These are phyloP conservation scores for Xiphorhynchus elegans DNA, from an alignment of 2,113 vertebrate species.

Conservation along the genomic window DNA sequence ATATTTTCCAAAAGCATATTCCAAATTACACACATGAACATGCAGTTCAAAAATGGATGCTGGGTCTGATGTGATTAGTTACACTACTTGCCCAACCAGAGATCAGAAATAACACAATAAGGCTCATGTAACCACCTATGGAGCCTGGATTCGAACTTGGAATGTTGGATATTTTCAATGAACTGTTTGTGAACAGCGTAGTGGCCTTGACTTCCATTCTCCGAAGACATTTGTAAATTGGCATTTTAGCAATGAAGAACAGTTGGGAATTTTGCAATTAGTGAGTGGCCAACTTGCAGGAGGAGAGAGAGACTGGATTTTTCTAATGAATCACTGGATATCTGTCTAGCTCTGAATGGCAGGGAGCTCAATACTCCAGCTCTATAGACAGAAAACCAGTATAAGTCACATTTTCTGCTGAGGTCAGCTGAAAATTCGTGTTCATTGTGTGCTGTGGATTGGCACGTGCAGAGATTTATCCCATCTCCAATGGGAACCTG, in stretches of 20 bases:
- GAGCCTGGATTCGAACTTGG: neutral
- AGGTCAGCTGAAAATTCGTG: constrained; percentile 23
- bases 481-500: neutral
- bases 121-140: neutral
- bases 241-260: neutral
- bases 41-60: constrained; percentile 35
- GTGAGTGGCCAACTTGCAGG: neutral
- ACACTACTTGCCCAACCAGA: constrained; percentile 1
- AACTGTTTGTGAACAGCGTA: neutral
- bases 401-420: constrained; percentile 56
- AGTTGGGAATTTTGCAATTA: neutral
- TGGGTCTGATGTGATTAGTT: constrained; percentile 52
- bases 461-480: constrained; percentile 4
- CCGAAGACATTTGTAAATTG: neutral
- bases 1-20: constrained; percentile 60
- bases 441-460: neutral
- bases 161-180: neutral
- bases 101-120: neutral
- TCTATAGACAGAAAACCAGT: constrained; percentile 64
- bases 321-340: neutral
- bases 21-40: constrained; percentile 62
- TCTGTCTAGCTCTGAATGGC: neutral
- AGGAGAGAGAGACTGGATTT: neutral
- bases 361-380: constrained; percentile 53
- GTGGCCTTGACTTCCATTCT: neutral